A percentile compares a stretch with the other conserved stretches of the same genome.
Evolutionary conservation across 2,797 vertebrate genomes (phyloP).

Genomic region (Salarias fasciatus): DNA sequence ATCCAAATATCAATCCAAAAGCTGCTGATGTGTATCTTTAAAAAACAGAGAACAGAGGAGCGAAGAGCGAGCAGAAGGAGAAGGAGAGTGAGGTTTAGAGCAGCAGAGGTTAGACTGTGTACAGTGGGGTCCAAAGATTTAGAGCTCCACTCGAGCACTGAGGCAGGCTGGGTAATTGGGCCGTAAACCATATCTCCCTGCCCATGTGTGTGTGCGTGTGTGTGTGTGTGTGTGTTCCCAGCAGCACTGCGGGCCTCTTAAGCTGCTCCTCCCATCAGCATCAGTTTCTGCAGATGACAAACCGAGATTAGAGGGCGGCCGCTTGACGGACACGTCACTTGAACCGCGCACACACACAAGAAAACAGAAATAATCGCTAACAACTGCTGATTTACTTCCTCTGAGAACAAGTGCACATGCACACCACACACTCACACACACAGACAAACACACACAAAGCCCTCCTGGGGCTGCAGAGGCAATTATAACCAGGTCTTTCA

Average conservation of each 20-base stretch:
- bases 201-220: slow-evolving; percentile 9
- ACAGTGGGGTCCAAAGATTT: slow-evolving; percentile 61
- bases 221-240: slow-evolving; percentile 4
- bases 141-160: slow-evolving; percentile 42
- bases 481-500: slow-evolving; percentile 52
- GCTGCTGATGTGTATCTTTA: background rate
- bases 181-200: slow-evolving; percentile 59
- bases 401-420: background rate
- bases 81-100: background rate
- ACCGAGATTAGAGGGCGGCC: slow-evolving; percentile 48
- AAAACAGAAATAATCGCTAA: slow-evolving; percentile 9
- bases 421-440: slow-evolving; percentile 1
- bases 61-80: slow-evolving; percentile 3
- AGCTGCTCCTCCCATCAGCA: slow-evolving; percentile 41
- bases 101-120: slow-evolving; percentile 26
- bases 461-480: slow-evolving; percentile 32
- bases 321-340: slow-evolving; percentile 31
- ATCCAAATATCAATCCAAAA: background rate
- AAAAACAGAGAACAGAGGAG: slow-evolving; percentile 11
- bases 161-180: slow-evolving; percentile 69
- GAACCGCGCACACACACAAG: slow-evolving; percentile 5
- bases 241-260: slow-evolving; percentile 28
- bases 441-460: background rate
- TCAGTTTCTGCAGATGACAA: slow-evolving; percentile 51
- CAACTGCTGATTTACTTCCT: slow-evolving; percentile 38